Base-by-base conservation (phyloP, 2,797 vertebrate genomes). In the Bradypus variegatus region DNA sequence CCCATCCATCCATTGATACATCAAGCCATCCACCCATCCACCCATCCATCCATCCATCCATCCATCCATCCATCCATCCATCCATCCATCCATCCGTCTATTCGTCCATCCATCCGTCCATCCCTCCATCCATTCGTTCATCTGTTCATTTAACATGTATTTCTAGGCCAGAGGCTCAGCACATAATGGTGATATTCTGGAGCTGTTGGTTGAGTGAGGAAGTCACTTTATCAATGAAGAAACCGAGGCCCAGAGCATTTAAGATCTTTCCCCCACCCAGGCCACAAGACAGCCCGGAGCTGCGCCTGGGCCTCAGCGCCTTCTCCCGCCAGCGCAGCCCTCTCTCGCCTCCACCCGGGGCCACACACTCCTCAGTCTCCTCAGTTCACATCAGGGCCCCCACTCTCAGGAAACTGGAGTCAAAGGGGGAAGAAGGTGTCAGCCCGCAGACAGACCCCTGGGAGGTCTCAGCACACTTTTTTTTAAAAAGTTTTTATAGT, bases 301-400 rank as follows among this genome's bases (percentile, higher is more conserved):
- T 36, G 18, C 36, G 60, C 89, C 60, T 50, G 15, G 69, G 41
- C 16, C 11, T 36, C 31, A 25, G 6, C 0, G 0, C 70, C 27
- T 19, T 14, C 41, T 3, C 18, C 33, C 48, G 2, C 33, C 55
- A 1, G 5, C 0, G 18, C 55, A 80, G 38, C 41, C 16, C 36
- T 5, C n/a, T 70, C 29, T 8, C n/a, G n/a, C 53, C 12, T 8
- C 0, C 1, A 23, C 9, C 3, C 4, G 6, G 1, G 12, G 16
- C 45, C 4, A 5, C 64, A 19, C 45, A 25, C 36, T 48, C 25
- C 23, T 31, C 77, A 65, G 19, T 18, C 58, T 38, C 41, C 77
- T 81, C 50, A 14, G n/a, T n/a, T 13, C 48, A 33, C 8, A 58
- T 33, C 36, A 62, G 91, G 15, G 36, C 72, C 31, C 5, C 27